Base-by-base conservation (phyloP, 2,888 invertebrate genomes). In the Drosophila differens region DNA sequence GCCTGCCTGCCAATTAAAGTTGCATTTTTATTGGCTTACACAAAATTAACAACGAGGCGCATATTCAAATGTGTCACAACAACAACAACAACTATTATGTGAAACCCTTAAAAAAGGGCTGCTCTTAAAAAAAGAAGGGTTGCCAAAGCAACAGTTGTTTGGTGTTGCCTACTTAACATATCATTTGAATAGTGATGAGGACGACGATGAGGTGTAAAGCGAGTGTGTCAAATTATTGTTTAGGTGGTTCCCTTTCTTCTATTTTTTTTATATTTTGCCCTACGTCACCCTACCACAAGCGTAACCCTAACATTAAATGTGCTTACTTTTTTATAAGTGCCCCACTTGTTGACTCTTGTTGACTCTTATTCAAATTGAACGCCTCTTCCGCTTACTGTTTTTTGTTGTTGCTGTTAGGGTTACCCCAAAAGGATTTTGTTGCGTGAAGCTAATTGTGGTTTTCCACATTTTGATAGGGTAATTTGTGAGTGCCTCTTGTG, bases 131-230 rank as follows among this genome's bases (percentile, higher is more conserved):
- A 64, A 37, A 12, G n/a, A 54, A 58, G 64, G 72, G 77, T 39
- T 44, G 44, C 7, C 82, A 65, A 73, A 74, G 78, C 82, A 88
- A 76, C 84, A 90, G 85, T 90, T 90, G 83, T 70, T 68, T 59
- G 65, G 28, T 47, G 57, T 52, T 2, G 74, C 72, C 76, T 83
- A 59, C 79, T 85, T 85, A 88, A 85, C 91, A 86, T 91, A 87
- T 91, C 82, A 85, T 85, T 85, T 85, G 90, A 85, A 85, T 85
- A 87, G 91, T 88, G 64, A 19, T 67, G 88, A 85, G 91, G 91
- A 87, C 84, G 84, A 85, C 90, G 68, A 16, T 69, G 85, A 85
- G 91, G 85, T 85, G 88, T 88, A 75, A 75, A 69, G 61, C 58
- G 78, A 68, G 64, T 62, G 72, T 59, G 78, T 60, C 71, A 61